phyloP scores from a whole-genome alignment of 2,888 invertebrate species.

The Patella depressa region DNA sequence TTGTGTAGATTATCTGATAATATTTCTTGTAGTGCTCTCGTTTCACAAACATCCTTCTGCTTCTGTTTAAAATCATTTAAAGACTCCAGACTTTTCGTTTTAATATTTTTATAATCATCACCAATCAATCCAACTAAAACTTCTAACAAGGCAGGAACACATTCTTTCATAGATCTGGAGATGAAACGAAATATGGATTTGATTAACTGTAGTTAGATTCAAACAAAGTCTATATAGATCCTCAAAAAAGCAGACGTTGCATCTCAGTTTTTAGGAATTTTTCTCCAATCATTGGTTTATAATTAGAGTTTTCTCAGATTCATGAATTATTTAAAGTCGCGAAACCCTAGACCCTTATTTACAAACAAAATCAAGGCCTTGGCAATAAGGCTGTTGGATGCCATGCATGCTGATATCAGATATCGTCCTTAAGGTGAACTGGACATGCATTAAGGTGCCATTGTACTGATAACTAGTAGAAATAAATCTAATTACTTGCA shows the following conservation, averaged over 20 bases:
- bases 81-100: constrained; percentile 45
- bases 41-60: constrained; percentile 39
- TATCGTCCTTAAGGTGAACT: not conserved
- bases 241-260: too few relatives aligned
- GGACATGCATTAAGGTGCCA: not conserved
- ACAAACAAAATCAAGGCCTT: too few relatives aligned
- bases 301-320: too few relatives aligned
- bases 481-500: constrained; percentile 38
- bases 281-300: too few relatives aligned
- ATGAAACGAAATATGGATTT: too few relatives aligned
- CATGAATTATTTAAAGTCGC: too few relatives aligned
- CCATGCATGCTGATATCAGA: too few relatives aligned
- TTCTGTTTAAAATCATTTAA: constrained; percentile 49
- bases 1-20: constrained; percentile 61
- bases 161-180: constrained; percentile 55
- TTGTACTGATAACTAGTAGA: not conserved
- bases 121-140: constrained; percentile 56
- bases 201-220: too few relatives aligned
- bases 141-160: constrained; percentile 55
- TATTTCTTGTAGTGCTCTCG: constrained; percentile 54
- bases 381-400: too few relatives aligned
- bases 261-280: too few relatives aligned
- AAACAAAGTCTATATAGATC: too few relatives aligned
- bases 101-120: constrained; percentile 57
- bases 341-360: too few relatives aligned